Base-by-base conservation (phyloP, 35 echinoderm and acorn worm species). In the Eucidaris tribuloides region DNA sequence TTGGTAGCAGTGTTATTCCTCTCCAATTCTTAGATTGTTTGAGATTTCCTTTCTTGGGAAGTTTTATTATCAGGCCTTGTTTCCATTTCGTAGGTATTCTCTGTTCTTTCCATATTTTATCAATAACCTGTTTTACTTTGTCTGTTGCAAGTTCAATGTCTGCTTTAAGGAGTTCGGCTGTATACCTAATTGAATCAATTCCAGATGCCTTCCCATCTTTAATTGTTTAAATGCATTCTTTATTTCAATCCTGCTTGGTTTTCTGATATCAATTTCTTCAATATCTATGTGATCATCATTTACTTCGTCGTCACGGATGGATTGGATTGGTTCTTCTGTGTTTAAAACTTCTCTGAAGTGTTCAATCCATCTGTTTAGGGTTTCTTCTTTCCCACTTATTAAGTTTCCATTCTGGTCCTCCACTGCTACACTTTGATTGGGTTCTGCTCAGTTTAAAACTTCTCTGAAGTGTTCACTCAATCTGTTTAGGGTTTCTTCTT, bases 21-120 rank as follows among this genome's bases (percentile, higher is more conserved):
- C 76, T 44, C 76, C 39, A 79, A 46, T 79, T 79, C 25, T 79
- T 79, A 33, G 23, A 79, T 52, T 79, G 42, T 22, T 79, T 79
- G 39, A 79, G 76, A 30, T 79, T 79, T 44, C n/a, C n/a, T n/a
- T 79, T 79, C 22, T 79, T 79, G 32, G 39, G 33, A 17, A 50
- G 32, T 19, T 79, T 79, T 1, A 79, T 79, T 13, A 79, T 79
- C 32, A 46, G 4, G 3, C 76, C 76, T 79, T 28, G 39, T 2
- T 6, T 52, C 76, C 76, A 72, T 3, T 20, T 20, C 36, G 36
- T 39, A 39, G 66, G 66, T 24, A 42, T 28, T n/a, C 22, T 72
- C 23, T 72, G 33, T 1, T 70, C 5, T 29, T 72, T 1, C 66
- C 66, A 72, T 3, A 72, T 72, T 15, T 72, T 72, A 13, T 38